A percentile compares a stretch with the other conserved stretches of the same genome.
These are phyloP conservation scores for Syngnathus scovelli DNA, from an alignment of 2,113 vertebrate species.

Conservation along the genomic window DNA sequence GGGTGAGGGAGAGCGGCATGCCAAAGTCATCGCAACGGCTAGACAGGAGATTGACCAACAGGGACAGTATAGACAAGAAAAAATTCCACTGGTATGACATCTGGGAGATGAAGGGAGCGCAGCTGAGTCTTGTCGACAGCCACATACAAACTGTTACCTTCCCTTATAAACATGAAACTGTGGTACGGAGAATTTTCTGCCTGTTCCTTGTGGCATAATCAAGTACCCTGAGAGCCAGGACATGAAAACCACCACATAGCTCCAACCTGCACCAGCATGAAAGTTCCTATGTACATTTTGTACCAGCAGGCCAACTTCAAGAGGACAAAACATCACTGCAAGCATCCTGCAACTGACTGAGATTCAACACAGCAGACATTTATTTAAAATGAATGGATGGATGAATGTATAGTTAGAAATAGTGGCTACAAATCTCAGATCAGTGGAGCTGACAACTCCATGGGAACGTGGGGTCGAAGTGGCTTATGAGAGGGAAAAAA, in stretches of 20 bases:
- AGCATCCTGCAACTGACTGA: not conserved
- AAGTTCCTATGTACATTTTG: not conserved
- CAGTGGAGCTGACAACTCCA: not conserved
- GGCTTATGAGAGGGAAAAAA: not conserved
- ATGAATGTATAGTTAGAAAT: not conserved
- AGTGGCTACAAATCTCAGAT: not conserved
- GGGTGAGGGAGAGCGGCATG: not conserved
- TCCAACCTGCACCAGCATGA: not conserved
- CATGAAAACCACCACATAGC: not conserved
- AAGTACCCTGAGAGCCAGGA: not conserved
- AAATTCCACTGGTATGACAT: not conserved
- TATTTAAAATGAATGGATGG: no score
- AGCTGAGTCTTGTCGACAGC: not conserved
- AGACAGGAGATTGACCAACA: not conserved
- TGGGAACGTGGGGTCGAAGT: not conserved
- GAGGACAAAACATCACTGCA: not conserved
- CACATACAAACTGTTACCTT: not conserved
- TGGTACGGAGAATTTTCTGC: not conserved
- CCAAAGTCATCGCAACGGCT: not conserved
- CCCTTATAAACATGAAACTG: not conserved
- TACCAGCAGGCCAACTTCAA: not conserved
- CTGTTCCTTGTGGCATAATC: not conserved
- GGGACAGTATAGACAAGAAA: not conserved
- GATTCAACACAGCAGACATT: not conserved
- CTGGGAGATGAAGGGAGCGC: not conserved